phyloP scores from a whole-genome alignment of 2,797 vertebrate genomes.

The Pelobates cultripes region DNA sequence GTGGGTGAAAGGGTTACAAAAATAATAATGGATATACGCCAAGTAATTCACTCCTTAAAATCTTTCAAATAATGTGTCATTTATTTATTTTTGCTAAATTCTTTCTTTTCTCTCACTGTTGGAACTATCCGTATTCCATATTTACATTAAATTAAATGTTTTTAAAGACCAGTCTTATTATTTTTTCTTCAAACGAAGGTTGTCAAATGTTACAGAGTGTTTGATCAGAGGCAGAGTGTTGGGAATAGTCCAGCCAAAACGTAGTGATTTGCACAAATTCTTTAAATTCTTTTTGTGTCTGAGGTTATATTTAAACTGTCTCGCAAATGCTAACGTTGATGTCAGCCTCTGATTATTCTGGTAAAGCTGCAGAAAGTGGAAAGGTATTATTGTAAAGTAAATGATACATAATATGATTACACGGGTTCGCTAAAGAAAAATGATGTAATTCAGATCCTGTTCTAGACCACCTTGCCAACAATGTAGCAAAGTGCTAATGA shows the following conservation, averaged over 20 bases:
- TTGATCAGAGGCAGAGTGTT: background rate
- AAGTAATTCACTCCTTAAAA: too few relatives aligned
- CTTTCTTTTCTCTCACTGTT: too few relatives aligned
- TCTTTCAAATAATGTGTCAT: too few relatives aligned
- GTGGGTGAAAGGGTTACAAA: too few relatives aligned
- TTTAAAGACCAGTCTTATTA: background rate
- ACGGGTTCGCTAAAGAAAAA: background rate
- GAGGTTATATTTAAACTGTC: background rate
- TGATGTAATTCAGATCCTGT: background rate
- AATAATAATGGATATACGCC: too few relatives aligned
- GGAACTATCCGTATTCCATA: background rate
- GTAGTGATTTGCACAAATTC: background rate
- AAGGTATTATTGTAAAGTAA: background rate
- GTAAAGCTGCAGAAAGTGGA: background rate
- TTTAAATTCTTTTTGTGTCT: background rate
- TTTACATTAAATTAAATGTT: background rate
- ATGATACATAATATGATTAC: background rate
- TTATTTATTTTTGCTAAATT: too few relatives aligned
- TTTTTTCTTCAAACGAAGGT: conserved; percentile 12
- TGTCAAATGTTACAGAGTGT: background rate
- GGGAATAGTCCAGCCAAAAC: background rate
- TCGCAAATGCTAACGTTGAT: background rate
- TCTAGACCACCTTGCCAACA: background rate
- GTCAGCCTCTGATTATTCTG: background rate
- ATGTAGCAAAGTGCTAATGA: background rate